Conservation (phyloP, 2,888 invertebrate genomes). For the Eustalomyia histrio region DNA sequence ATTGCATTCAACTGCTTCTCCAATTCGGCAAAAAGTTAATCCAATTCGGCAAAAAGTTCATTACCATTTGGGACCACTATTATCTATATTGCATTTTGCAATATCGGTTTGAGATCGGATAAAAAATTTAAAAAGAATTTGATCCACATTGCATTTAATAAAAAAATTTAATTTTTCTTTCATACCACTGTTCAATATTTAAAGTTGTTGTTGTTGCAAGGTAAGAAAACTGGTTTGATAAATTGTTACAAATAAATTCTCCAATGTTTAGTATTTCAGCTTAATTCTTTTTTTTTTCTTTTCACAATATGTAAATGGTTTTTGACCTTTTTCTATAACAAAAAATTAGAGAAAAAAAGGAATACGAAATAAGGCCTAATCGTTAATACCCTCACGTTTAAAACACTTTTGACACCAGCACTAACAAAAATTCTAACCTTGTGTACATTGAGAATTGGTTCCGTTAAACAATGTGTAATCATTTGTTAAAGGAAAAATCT, state of each 20-base stretch:
- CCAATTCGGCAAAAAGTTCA: no score
- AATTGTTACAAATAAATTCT: constrained; percentile 59
- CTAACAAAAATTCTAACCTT: constrained; percentile 19
- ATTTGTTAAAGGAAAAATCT: constrained; percentile 55
- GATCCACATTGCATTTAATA: not conserved
- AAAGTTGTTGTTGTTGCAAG: not conserved
- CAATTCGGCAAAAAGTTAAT: no score
- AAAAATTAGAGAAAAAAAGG: constrained; percentile 15
- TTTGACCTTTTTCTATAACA: constrained; percentile 45
- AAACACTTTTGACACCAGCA: constrained; percentile 35
- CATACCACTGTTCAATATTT: not conserved
- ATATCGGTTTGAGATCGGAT: no score
- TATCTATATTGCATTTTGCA: no score
- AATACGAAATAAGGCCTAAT: constrained; percentile 31
- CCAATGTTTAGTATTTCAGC: constrained; percentile 17
- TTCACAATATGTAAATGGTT: constrained; percentile 49
- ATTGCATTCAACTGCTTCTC: no score
- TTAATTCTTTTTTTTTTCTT: constrained; percentile 19
- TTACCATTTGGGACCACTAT: no score
- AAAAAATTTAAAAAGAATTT: no score
- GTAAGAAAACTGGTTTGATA: constrained; percentile 39
- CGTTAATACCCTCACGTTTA: constrained; percentile 61
- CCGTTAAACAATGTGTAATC: constrained; percentile 57
- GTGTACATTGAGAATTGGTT: constrained; percentile 40
- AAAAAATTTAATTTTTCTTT: not conserved